Conservation (phyloP, 2,113 vertebrate species). For the Dipodomys ordii region DNA sequence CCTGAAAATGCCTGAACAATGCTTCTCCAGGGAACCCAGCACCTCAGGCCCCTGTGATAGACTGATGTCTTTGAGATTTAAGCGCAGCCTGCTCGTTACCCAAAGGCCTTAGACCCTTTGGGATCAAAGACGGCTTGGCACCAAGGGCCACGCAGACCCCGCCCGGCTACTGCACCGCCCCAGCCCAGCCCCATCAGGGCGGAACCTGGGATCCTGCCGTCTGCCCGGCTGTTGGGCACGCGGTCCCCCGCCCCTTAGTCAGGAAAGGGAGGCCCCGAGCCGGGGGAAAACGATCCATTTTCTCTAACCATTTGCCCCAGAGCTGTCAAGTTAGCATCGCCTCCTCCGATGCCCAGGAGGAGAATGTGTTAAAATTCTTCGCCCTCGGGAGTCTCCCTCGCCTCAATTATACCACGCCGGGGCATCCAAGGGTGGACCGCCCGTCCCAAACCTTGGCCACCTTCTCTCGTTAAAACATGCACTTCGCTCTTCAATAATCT, state of each 20-base stretch:
- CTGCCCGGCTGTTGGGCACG: background rate
- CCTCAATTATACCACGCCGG: conserved; percentile 1
- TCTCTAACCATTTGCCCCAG: conserved; percentile 54
- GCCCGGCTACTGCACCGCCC: too few species aligned
- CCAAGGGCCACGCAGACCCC: background rate
- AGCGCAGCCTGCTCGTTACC: too few species aligned
- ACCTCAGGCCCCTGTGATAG: background rate
- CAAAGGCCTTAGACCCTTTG: too few species aligned
- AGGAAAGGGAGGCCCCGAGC: background rate
- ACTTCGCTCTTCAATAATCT: conserved; percentile 65
- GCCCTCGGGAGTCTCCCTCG: background rate
- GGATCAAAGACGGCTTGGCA: too few species aligned
- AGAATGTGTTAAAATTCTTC: conserved; percentile 57
- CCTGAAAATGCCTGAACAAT: conserved; percentile 52
- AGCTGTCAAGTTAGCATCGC: conserved; percentile 39
- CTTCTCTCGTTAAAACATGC: conserved; percentile 69
- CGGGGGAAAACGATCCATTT: background rate
- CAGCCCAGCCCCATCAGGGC: background rate
- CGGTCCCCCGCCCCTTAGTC: background rate
- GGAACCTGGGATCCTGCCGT: background rate
- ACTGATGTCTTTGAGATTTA: background rate
- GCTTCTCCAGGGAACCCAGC: background rate
- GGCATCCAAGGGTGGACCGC: background rate
- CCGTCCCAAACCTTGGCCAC: conserved; percentile 56
- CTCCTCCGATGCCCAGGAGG: background rate